Evolutionary conservation across 2,888 invertebrate genomes (phyloP).

Genomic region (Eulithis testata): DNA sequence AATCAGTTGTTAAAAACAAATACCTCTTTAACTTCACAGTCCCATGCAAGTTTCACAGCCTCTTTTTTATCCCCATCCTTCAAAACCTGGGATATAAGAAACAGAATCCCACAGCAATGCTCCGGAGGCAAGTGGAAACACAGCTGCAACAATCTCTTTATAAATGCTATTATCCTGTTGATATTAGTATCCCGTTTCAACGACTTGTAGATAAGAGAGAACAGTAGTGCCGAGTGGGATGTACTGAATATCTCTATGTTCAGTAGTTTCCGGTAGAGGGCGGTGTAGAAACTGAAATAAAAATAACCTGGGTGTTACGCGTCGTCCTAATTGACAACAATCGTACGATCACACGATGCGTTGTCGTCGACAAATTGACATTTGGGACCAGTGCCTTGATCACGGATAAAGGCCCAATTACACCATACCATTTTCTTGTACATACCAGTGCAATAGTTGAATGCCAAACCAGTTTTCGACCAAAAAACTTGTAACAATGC

Average conservation of each 20-base stretch:
- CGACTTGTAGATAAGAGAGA: slow-evolving; percentile 94
- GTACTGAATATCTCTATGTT: slow-evolving; percentile 89
- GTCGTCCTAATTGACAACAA: no score
- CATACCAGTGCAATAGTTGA: no score
- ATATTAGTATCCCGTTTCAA: slow-evolving; percentile 90
- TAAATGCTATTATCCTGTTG: slow-evolving; percentile 90
- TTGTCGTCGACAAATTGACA: no score
- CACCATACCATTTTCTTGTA: no score
- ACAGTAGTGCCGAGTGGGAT: slow-evolving; percentile 90
- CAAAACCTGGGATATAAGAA: slow-evolving; percentile 89
- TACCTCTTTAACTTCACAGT: slow-evolving; percentile 64
- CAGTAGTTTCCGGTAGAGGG: slow-evolving; percentile 94
- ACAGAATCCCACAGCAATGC: slow-evolving; percentile 92
- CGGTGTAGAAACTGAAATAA: slow-evolving; percentile 89
- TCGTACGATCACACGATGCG: no score
- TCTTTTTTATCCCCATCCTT: slow-evolving; percentile 65
- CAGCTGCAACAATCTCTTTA: slow-evolving; percentile 87
- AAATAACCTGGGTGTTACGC: no score
- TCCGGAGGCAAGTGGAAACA: slow-evolving; percentile 89
- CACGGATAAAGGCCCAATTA: no score
- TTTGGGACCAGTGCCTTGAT: no score
- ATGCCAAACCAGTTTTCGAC: no score
- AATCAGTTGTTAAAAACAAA: no score
- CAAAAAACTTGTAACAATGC: no score
- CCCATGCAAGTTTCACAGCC: slow-evolving; percentile 64